Base-by-base conservation (phyloP, 1,140 invertebrate genomes). In the Drosophila guanche region DNA sequence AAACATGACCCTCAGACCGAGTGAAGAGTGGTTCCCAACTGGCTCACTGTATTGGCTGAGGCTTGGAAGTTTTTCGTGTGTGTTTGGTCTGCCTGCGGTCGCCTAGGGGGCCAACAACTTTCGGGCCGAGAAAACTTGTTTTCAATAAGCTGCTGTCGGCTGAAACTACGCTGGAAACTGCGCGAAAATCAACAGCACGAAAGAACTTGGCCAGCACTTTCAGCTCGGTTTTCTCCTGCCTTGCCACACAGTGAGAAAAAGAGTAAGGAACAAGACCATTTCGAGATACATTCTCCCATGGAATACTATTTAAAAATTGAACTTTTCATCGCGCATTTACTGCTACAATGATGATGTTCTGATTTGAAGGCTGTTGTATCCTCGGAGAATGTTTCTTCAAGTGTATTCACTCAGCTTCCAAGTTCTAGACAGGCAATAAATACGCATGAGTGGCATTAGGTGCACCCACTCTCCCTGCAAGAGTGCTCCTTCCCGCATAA, bases 121-220 rank as follows among this genome's bases (percentile, higher is more conserved):
- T 67, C 41, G 79, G 46, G 33, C 40, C 54, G 33, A 55, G 70
- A 45, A 63, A 79, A 84, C 63, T 84, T 75, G 71, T 84, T 84
- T 84, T 84, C 79, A 84, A 84, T 84, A 84, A 79, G 77, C 65
- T 51, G 58, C 67, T 37, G 43, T 16, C 56, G 76, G 52, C 45
- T 55, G 59, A 69, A 59, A 75, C 37, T 62, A 58, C 16, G 16
- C 16, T 12, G 22, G 20, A 53, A 60, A 61, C 48, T 54, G 45
- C 75, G 68, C 75, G 68, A 60, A 71, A 70, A 70, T 69, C 63
- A 70, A 69, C 67, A 70, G 67, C 46, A 59, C 27, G n/a, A 12
- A 23, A 41, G 52, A 60, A 58, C 55, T 66, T 46, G 52, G 46
- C 22, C 43, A 55, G 51, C 57, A 63, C 50, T 63, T 72, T 51